Evolutionary conservation across 64 coral and sea anemone genomes (phyloP), one percentile per base, ranked within the genome.

Genomic region (Catalaphyllia jardinei): DNA sequence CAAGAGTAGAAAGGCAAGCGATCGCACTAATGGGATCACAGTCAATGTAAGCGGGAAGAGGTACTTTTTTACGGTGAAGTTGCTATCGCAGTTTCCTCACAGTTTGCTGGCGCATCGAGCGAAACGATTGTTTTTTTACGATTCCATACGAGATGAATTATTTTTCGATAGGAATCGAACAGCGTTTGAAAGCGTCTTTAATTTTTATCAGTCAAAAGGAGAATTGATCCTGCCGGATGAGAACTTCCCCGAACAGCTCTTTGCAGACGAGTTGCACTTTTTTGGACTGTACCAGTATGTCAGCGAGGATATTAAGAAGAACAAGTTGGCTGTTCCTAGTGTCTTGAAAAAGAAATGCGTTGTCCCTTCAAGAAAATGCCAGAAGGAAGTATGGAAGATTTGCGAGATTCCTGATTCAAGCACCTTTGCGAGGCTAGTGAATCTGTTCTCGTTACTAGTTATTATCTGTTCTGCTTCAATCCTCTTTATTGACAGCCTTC

Each of bases 131-230:
- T 76, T 60, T 52, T 92, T 86, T 27, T 92, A 92, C 73, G 90
- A 92, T 16, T 86, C 46, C 18, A 72, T 86, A 42, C 55, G 81
- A 10, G 75, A 79, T 22, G 90, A 92, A 29, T 86, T 77, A 14
- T 92, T 92, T 19, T 92, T 92, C 60, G 90, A 92, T 19, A 71
- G 90, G 12, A 92, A 76, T 42, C 80, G 90, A 20, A 54, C 75
- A 38, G 90, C 83, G 30, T 92, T 92, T 19, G 90, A 86, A 62
- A 86, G 72, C 10, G 86, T 92, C 52, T 92, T 77, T 42, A 59
- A 62, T 19, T 92, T 92, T 46, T 92, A 92, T n/a, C 71, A 67
- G n/a, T 65, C 73, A 29, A 50, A 79, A 57, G 90, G 90, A 30
- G 20, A 9, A 6, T 15, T 92, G 8, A 60, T 87, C 1, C 19